Conservation (phyloP, 2,797 vertebrate genomes). For the Hemitrygon akajei region DNA sequence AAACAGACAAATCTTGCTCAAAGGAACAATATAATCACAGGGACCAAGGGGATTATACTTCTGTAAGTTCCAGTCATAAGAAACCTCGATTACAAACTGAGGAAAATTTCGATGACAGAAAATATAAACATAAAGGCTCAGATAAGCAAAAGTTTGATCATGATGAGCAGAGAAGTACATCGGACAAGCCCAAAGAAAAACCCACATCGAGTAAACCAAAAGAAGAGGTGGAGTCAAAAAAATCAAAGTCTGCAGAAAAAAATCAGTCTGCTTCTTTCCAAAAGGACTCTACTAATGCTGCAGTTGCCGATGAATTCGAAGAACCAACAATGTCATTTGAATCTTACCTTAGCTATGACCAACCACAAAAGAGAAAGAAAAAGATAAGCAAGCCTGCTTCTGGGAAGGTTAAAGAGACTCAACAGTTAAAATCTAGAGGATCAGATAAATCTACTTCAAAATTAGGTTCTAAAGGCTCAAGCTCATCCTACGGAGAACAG, state of each 20-base stretch:
- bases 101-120: constrained; percentile 46
- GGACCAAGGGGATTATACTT: constrained; percentile 41
- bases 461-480: neutral
- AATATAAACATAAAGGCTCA: constrained; percentile 47
- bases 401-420: constrained; percentile 16
- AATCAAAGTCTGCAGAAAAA: constrained; percentile 24
- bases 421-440: neutral
- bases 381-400: constrained; percentile 51
- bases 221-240: constrained; percentile 51
- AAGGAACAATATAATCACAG: constrained; percentile 60
- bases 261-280: constrained; percentile 39
- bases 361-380: constrained; percentile 80
- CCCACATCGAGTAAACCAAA: constrained; percentile 32
- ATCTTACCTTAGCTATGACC: constrained; percentile 91
- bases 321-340: constrained; percentile 92
- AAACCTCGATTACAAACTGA: constrained; percentile 42
- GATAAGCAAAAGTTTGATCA: constrained; percentile 49
- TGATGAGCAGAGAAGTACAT: constrained; percentile 48
- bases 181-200: constrained; percentile 39
- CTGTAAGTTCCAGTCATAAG: constrained; percentile 45
- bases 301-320: constrained; percentile 66
- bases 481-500: neutral
- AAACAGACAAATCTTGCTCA: constrained; percentile 48
- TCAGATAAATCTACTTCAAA: neutral
- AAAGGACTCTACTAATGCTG: constrained; percentile 49